These are phyloP conservation scores for Pseudonaja textilis DNA, from an alignment of 2,113 vertebrate genomes.

Conservation along the genomic window DNA sequence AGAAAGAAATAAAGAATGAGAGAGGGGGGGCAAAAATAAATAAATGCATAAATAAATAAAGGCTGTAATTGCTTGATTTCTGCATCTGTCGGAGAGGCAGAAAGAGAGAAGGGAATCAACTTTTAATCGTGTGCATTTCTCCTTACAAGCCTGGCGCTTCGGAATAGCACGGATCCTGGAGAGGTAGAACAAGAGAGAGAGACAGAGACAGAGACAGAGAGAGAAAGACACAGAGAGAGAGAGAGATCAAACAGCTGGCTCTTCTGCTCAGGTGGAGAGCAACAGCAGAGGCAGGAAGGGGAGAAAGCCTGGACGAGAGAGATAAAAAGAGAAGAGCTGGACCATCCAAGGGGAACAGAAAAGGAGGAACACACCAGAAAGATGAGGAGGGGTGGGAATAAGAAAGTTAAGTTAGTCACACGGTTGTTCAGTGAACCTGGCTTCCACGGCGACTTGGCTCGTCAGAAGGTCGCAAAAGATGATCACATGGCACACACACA, in stretches of 20 bases:
- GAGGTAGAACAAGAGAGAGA: neutral
- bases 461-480: neutral
- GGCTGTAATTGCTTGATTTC: neutral
- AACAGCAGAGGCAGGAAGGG: neutral
- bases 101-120: neutral
- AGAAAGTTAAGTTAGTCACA: neutral
- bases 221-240: neutral
- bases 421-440: neutral
- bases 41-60: neutral
- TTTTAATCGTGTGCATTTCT: neutral
- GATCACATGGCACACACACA: neutral
- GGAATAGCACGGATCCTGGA: neutral
- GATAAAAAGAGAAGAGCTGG: neutral
- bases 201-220: neutral
- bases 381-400: neutral
- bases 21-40: neutral
- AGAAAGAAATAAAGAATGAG: rapidly evolving
- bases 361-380: neutral
- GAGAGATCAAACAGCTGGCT: neutral
- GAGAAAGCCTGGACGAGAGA: neutral
- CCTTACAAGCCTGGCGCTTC: neutral
- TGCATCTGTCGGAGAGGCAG: neutral
- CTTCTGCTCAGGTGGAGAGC: neutral
- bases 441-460: neutral
- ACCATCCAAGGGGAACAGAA: neutral